phyloP scores from a whole-genome alignment of 2,797 vertebrate genomes.

The Rhinogobio ventralis region DNA sequence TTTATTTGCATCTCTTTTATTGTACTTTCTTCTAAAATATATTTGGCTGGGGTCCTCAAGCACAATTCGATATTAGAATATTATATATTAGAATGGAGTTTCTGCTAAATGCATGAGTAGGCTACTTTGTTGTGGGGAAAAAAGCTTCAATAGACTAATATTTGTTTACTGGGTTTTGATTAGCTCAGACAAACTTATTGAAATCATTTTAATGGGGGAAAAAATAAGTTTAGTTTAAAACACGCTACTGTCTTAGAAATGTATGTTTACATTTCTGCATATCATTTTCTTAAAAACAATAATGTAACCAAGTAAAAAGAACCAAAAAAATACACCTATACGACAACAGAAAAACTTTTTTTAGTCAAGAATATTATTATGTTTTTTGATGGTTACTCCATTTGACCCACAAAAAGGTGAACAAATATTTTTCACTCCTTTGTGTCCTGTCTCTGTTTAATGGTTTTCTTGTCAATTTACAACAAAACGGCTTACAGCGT shows the following conservation, averaged over 20 bases:
- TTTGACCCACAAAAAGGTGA: background rate
- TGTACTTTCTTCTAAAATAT: background rate
- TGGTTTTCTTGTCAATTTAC: background rate
- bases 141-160: background rate
- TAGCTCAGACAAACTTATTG: background rate
- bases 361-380: background rate
- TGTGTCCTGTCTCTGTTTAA: background rate
- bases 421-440: background rate
- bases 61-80: background rate
- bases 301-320: background rate
- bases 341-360: background rate
- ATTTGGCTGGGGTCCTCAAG: background rate
- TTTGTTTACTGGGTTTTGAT: background rate
- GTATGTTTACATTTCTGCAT: background rate
- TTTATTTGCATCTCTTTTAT: slow-evolving; percentile 3
- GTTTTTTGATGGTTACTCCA: background rate
- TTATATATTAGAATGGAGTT: background rate
- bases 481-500: background rate
- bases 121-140: background rate
- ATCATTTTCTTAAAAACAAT: background rate
- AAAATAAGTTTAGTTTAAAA: too few relatives aligned
- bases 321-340: background rate
- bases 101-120: background rate
- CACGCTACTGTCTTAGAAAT: background rate
- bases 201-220: background rate